Percentiles rank a stretch among this genome's conserved stretches.
These are phyloP conservation scores for Meloe dianella DNA, from an alignment of 2,888 invertebrate species.

Conservation along the genomic window DNA sequence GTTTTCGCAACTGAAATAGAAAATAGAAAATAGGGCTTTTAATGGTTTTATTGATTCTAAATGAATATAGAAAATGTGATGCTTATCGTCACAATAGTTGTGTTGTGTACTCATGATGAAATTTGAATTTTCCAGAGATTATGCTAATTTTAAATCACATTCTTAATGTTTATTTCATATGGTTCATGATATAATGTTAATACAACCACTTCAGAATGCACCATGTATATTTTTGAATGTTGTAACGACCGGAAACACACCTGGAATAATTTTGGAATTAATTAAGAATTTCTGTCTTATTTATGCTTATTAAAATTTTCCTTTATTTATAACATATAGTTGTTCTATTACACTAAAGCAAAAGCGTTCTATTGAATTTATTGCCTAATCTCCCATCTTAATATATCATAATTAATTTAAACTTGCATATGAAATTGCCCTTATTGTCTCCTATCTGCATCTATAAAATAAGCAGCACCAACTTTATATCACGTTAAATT, in stretches of 20 bases:
- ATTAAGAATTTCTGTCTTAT: neutral
- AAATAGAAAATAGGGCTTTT: too few species aligned
- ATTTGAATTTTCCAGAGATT: constrained; percentile 8
- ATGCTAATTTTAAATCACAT: constrained; percentile 3
- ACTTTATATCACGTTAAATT: constrained; percentile 28
- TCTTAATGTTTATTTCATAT: constrained; percentile 9
- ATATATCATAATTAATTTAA: neutral
- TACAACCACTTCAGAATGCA: neutral
- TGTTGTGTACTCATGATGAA: neutral
- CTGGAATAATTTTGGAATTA: neutral
- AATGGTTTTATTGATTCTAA: too few species aligned
- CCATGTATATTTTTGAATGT: neutral
- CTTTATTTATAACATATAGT: neutral
- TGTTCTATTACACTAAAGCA: too few species aligned
- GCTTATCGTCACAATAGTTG: neutral
- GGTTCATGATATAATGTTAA: neutral
- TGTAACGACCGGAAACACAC: neutral
- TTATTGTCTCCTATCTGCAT: constrained; percentile 18
- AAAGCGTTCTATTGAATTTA: constrained; percentile 20
- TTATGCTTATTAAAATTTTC: neutral
- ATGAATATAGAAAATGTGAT: neutral
- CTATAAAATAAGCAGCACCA: neutral
- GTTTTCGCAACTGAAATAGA: neutral
- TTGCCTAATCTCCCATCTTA: neutral
- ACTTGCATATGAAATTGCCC: too few species aligned